Percentiles rank a stretch among this genome's conserved stretches.
These are phyloP conservation scores for Syncerus caffer DNA, from an alignment of 2,797 vertebrate species.

Conservation along the genomic window DNA sequence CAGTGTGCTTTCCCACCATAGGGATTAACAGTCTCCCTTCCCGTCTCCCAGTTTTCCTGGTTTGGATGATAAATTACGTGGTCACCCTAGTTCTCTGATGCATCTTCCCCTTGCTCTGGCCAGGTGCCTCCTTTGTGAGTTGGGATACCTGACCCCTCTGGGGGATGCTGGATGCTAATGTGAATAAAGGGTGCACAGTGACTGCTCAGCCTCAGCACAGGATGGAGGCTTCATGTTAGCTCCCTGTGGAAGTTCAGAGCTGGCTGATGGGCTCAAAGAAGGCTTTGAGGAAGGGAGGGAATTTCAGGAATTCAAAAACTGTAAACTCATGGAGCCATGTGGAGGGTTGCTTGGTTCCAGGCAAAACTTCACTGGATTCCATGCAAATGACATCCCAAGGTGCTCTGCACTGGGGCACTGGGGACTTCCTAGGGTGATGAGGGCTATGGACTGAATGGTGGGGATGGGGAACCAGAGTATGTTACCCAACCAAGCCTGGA, in stretches of 20 bases:
- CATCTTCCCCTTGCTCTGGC: neutral
- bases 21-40: neutral
- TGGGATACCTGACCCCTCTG: neutral
- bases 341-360: no score
- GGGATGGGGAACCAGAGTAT: no score
- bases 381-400: no score
- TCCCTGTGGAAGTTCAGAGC: neutral
- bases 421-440: no score
- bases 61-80: neutral
- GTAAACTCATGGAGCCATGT: no score
- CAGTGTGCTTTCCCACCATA: neutral
- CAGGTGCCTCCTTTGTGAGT: neutral
- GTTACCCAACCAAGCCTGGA: no score
- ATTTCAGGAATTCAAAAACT: no score
- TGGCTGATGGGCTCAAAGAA: neutral
- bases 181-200: neutral
- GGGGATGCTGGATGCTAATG: fast-evolving
- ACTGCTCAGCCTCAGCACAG: neutral
- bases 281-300: neutral
- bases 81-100: neutral
- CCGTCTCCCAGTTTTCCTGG: neutral
- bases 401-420: no score
- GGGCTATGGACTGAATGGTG: fast-evolving
- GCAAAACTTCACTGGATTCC: no score
- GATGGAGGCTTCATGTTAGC: neutral